Conservation (phyloP, 2,797 vertebrate species). For the Semaprochilodus insignis region DNA sequence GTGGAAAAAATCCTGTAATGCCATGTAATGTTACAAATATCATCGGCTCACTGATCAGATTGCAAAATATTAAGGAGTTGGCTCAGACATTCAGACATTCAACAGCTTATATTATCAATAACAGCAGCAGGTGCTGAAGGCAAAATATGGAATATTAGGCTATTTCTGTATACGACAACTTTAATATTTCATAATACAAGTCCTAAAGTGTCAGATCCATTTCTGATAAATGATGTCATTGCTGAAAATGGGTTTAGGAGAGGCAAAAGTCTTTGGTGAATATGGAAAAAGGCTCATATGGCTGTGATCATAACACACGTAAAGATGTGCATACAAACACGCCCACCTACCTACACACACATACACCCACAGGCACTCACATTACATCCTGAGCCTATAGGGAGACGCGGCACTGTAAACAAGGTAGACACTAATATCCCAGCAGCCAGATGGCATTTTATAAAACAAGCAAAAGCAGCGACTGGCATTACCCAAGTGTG, state of each 20-base stretch:
- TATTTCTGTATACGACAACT: not conserved
- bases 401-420: slow-evolving; percentile 28
- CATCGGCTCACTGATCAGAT: not conserved
- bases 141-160: not conserved
- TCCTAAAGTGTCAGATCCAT: not conserved
- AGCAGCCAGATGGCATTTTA: slow-evolving; percentile 36
- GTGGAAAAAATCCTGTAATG: too few relatives aligned
- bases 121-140: not conserved
- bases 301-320: not conserved
- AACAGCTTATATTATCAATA: not conserved
- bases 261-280: not conserved
- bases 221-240: slow-evolving; percentile 8
- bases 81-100: not conserved
- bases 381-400: slow-evolving; percentile 28
- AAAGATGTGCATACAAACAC: slow-evolving; percentile 7
- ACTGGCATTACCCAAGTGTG: slow-evolving; percentile 26
- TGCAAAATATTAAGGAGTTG: not conserved
- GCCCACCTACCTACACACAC: slow-evolving; percentile 22
- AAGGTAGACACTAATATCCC: slow-evolving; percentile 34
- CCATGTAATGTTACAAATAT: not conserved
- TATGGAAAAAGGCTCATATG: slow-evolving; percentile 7
- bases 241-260: not conserved
- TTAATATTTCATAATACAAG: slow-evolving; percentile 11
- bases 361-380: not conserved
- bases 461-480: slow-evolving; percentile 24